phyloP scores from a whole-genome alignment of 2,888 invertebrate genomes.

The Ichneumon xanthorius region DNA sequence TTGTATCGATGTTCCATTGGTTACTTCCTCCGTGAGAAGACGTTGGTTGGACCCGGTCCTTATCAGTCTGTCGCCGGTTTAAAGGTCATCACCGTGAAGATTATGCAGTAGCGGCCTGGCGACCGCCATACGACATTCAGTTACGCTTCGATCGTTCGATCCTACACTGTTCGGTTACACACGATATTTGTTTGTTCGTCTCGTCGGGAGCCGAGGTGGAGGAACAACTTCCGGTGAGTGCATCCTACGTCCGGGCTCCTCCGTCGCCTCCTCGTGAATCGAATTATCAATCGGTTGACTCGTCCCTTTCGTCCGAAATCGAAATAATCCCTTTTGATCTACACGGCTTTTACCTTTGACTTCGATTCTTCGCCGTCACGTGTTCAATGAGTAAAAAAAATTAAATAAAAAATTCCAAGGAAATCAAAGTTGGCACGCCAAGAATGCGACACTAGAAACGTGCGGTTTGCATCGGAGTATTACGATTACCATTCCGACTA shows the following conservation, averaged over 20 bases:
- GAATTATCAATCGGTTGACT: slow-evolving; percentile 4
- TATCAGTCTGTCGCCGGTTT: slow-evolving; percentile 78
- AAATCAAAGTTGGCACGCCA: slow-evolving; percentile 12
- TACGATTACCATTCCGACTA: slow-evolving; percentile 37
- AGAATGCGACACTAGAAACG: slow-evolving; percentile 31
- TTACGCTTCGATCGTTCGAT: slow-evolving; percentile 55
- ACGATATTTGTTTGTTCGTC: slow-evolving; percentile 3
- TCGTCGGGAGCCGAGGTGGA: not conserved
- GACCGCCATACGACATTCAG: slow-evolving; percentile 67
- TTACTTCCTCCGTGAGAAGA: slow-evolving; percentile 63
- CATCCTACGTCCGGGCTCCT: not conserved
- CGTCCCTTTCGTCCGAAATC: not conserved
- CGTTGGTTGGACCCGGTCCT: slow-evolving; percentile 70
- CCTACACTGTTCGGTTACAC: slow-evolving; percentile 15
- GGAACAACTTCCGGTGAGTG: slow-evolving; percentile 47
- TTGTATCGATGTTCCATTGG: slow-evolving; percentile 60
- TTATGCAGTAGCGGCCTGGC: slow-evolving; percentile 75
- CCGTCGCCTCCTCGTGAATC: not conserved
- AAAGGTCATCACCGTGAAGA: slow-evolving; percentile 81
- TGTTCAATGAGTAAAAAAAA: not conserved
- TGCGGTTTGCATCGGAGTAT: slow-evolving; percentile 27
- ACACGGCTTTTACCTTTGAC: not conserved
- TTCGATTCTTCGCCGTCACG: not conserved
- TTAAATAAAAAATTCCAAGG: slow-evolving; percentile 3
- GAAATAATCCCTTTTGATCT: not conserved